A percentile compares a stretch with the other conserved stretches of the same genome.
phyloP scores from a whole-genome alignment of 2,888 invertebrate species.

The Hydrotaea cyrtoneurina region DNA sequence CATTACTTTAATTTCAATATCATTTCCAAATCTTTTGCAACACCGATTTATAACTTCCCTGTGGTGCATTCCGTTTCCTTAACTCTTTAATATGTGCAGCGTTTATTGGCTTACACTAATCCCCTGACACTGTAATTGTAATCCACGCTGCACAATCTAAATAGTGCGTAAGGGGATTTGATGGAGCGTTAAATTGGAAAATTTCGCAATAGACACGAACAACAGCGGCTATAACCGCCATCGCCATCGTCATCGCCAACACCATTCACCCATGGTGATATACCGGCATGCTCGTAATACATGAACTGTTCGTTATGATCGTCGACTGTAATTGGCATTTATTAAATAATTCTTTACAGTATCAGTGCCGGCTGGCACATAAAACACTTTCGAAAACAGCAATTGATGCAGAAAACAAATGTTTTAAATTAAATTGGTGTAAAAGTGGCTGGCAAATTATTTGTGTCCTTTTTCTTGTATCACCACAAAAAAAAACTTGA shows the following conservation, averaged over 20 bases:
- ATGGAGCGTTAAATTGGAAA: background rate
- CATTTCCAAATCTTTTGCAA: background rate
- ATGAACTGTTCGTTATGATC: background rate
- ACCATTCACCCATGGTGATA: too few species aligned
- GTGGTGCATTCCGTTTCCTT: background rate
- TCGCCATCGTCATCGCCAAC: too few species aligned
- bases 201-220: background rate
- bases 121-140: background rate
- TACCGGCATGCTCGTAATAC: too few species aligned
- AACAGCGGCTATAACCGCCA: too few species aligned
- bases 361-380: background rate
- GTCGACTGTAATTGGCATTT: background rate
- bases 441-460: background rate
- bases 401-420: too few species aligned
- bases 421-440: background rate
- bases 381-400: background rate
- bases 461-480: too few species aligned
- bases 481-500: background rate
- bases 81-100: too few species aligned
- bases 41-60: background rate
- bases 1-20: background rate
- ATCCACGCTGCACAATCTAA: background rate
- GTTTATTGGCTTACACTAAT: background rate
- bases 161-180: conserved; percentile 7
- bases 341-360: background rate